A percentile compares a stretch with the other conserved stretches of the same genome.
Conservation (phyloP, 1,140 invertebrate genomes). For the Formica selysi region DNA sequence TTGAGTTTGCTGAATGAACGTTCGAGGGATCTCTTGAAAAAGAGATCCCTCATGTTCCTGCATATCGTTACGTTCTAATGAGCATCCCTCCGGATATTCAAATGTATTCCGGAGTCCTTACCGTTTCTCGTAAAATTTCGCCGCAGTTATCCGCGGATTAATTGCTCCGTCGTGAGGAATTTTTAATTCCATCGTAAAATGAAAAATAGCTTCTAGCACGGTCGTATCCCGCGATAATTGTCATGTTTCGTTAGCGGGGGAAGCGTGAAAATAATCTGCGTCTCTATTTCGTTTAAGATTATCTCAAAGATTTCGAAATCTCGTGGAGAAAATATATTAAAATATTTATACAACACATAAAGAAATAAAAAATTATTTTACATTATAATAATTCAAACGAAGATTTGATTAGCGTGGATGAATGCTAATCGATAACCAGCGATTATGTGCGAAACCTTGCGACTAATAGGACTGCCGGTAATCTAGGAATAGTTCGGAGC, state of each 20-base stretch:
- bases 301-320: background rate
- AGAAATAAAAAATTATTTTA: background rate
- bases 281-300: background rate
- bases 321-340: background rate
- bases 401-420: background rate
- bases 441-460: background rate
- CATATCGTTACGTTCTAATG: conserved; percentile 32
- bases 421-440: conserved; percentile 1
- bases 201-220: background rate
- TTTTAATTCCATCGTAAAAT: background rate
- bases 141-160: conserved; percentile 24
- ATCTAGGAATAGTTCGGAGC: background rate
- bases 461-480: background rate
- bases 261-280: background rate
- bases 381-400: background rate
- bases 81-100: background rate
- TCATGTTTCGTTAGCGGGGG: background rate
- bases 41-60: background rate
- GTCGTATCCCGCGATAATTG: background rate
- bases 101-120: background rate
- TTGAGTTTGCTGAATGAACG: conserved; percentile 3
- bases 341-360: background rate
- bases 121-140: background rate
- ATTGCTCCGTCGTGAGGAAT: conserved; percentile 3
- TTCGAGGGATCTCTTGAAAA: conserved; percentile 18